A percentile compares a stretch with the other conserved stretches of the same genome.
These are phyloP conservation scores for Linepithema humile DNA, from an alignment of 1,140 invertebrate species.

Conservation along the genomic window DNA sequence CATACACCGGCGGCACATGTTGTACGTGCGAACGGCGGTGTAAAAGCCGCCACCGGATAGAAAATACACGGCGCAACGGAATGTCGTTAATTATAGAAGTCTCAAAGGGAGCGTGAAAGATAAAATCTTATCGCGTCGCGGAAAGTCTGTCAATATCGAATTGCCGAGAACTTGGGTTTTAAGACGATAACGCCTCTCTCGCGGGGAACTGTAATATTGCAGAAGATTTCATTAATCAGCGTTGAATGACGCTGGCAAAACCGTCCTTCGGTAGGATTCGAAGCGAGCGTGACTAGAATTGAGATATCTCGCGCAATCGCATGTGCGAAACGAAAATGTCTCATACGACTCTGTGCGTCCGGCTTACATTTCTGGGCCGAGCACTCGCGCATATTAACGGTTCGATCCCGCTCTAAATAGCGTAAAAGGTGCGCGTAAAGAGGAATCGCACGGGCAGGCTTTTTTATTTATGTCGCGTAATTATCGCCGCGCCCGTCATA, in stretches of 20 bases:
- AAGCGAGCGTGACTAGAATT: constrained; percentile 9
- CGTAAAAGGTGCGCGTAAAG: neutral
- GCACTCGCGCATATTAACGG: neutral
- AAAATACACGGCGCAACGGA: neutral
- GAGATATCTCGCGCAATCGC: neutral
- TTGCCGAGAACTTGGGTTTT: neutral
- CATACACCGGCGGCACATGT: neutral
- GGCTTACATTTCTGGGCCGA: neutral
- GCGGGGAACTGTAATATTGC: neutral
- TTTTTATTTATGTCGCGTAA: constrained; percentile 41
- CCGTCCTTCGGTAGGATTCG: neutral
- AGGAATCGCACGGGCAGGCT: neutral
- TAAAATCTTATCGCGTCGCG: neutral
- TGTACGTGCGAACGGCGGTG: constrained; percentile 24
- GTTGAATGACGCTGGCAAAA: neutral
- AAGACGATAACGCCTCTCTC: neutral
- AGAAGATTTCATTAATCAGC: constrained; percentile 13
- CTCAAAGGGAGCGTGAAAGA: neutral
- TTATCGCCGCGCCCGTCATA: constrained; percentile 37
- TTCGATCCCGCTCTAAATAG: neutral
- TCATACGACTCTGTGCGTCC: neutral
- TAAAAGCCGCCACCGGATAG: constrained; percentile 1
- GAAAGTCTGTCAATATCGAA: neutral
- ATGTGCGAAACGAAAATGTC: neutral
- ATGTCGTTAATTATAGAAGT: neutral